Conservation (phyloP, 2,113 vertebrate genomes). For the Drymodes brunneopygia region DNA sequence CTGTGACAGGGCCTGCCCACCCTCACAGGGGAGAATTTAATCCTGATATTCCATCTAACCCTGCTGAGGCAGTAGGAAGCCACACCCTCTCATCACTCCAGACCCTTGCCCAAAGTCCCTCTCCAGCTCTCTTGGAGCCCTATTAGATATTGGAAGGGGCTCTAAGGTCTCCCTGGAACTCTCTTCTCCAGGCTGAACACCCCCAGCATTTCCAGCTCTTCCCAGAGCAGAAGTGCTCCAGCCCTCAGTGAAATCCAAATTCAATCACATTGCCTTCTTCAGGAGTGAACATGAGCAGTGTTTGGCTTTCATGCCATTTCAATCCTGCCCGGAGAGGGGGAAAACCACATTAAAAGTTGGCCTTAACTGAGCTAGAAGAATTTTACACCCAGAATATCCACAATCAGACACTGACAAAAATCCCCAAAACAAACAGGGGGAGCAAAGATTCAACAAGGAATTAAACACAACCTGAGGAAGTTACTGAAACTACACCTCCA, state of each 20-base stretch:
- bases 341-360: not conserved
- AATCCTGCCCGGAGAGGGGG: not conserved
- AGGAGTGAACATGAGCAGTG: not conserved
- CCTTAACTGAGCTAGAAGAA: not conserved
- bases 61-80: not conserved
- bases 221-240: not conserved
- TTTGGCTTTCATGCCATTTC: constrained; percentile 17
- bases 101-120: not conserved
- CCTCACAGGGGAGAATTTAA: not conserved
- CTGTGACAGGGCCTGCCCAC: not conserved
- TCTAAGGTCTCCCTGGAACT: not conserved
- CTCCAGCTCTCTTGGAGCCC: not conserved
- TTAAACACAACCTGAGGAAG: not conserved
- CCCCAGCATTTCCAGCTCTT: not conserved
- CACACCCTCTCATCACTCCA: not conserved
- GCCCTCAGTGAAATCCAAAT: constrained; percentile 15
- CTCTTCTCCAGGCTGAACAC: not conserved
- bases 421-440: not conserved
- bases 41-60: no score
- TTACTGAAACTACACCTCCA: not conserved
- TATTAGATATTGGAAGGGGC: not conserved
- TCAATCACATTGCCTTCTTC: constrained; percentile 38
- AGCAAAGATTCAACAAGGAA: not conserved
- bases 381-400: not conserved
- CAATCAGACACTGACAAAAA: not conserved